Conservation (phyloP, 2,797 vertebrate genomes). For the Sebastes matsubarae region DNA sequence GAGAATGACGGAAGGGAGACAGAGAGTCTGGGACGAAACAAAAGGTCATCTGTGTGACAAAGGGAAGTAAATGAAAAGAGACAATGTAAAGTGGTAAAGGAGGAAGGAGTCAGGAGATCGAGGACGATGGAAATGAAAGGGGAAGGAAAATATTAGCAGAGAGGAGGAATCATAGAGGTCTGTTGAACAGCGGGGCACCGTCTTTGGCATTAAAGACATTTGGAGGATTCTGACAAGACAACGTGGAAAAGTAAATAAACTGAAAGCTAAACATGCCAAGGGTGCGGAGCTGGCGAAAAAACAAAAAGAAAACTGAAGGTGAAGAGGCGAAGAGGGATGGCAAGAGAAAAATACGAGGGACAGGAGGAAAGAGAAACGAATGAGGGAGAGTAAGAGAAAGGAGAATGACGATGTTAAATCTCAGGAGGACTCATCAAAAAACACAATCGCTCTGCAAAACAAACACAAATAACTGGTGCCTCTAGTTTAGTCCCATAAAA, state of each 20-base stretch:
- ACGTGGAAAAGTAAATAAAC: conserved; percentile 4
- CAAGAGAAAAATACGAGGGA: no score
- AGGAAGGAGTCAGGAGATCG: conserved; percentile 30
- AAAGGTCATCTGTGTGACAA: conserved; percentile 49
- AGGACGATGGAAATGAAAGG: conserved; percentile 15
- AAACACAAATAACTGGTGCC: no score
- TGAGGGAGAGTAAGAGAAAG: not conserved
- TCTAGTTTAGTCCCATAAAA: not conserved
- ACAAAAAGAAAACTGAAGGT: no score
- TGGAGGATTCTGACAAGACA: conserved; percentile 17
- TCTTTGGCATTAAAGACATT: conserved; percentile 21
- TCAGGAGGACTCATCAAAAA: no score
- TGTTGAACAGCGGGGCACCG: conserved; percentile 7
- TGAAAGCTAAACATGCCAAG: not conserved
- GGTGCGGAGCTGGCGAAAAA: not conserved
- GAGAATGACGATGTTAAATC: not conserved
- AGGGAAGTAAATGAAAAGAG: conserved; percentile 43
- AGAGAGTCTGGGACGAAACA: not conserved
- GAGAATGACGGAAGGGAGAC: not conserved
- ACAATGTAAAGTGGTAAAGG: conserved; percentile 18
- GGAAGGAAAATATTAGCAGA: not conserved
- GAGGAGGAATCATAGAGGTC: not conserved
- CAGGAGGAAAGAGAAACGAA: not conserved
- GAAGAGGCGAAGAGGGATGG: not conserved
- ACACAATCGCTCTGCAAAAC: no score